Evolutionary conservation across 1,140 invertebrate species (phyloP), one percentile per base, ranked within the genome.

Genomic region (Idris sp.): DNA sequence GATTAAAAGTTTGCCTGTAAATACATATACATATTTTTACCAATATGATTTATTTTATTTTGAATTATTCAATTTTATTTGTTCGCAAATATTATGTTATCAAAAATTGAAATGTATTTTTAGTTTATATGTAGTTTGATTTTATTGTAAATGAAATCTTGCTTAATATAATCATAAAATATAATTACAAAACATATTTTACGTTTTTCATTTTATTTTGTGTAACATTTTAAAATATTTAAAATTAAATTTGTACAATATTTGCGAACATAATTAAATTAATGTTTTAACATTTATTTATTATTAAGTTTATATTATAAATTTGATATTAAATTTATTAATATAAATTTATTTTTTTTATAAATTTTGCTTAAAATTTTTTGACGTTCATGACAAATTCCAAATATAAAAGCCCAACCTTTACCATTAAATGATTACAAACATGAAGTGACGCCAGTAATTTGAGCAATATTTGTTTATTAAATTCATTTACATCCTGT

Each of bases 371-470:
- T n/a, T 22, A 6, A 22, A 22, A 2, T 22, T 4, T 6, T 22
- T 22, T 4, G 19, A 22, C 19, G 19, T 22, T 22, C 19, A 22
- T 6, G 19, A n/a, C n/a, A n/a, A n/a, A n/a, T 6, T 2, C 6
- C 19, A 22, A 22, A 6, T 22, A 22, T 2, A 33, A 33, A 10
- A 25, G 35, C 54, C 54, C 64, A 51, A 44, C 36, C 44, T 51
- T n/a, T n/a, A n/a, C n/a, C 46, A 58, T 19, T 5, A 58, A 25
- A 53, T 51, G 26, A n/a, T 35, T 54, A 19, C 30, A 56, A 62
- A 35, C 67, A 48, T 71, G 48, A 71, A 71, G 67, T 61, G 67
- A 71, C 56, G 56, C 44, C 67, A 71, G 49, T 71, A 61, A 62
- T 41, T 44, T 19, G 14, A 41, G 46, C 4, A 43, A 38, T 38